Percentiles rank a stretch among this genome's conserved stretches.
Conservation (phyloP, 2,113 vertebrate species). For the Pitta sordida region DNA sequence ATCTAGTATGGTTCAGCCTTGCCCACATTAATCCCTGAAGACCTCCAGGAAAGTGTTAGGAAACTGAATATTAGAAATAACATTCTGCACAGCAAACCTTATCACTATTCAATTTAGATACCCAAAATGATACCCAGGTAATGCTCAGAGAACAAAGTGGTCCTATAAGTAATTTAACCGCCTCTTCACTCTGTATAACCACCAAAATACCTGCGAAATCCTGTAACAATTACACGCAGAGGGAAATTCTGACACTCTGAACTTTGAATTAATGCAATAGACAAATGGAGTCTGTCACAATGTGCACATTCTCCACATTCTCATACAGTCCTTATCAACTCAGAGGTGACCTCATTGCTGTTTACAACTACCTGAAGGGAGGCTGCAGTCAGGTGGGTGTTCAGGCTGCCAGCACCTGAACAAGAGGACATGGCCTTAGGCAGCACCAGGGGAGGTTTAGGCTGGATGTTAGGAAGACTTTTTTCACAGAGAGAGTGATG, state of each 20-base stretch:
- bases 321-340: conserved; percentile 2
- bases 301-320: neutral
- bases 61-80: neutral
- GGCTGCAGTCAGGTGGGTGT: too few relatives aligned
- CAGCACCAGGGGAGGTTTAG: too few relatives aligned
- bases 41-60: neutral
- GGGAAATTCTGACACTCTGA: neutral
- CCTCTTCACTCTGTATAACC: too few relatives aligned
- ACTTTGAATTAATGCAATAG: neutral
- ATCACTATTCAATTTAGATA: neutral
- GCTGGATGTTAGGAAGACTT: too few relatives aligned
- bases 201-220: neutral
- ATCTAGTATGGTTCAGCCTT: neutral
- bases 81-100: neutral
- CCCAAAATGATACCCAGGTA: neutral
- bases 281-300: neutral
- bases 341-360: too few relatives aligned
- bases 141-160: neutral
- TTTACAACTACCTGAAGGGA: too few relatives aligned
- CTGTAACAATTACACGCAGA: neutral
- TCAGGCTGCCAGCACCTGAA: too few relatives aligned
- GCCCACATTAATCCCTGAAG: neutral
- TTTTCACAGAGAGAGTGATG: too few relatives aligned
- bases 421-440: too few relatives aligned
- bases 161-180: neutral